phyloP scores from a whole-genome alignment of 1,140 invertebrate genomes.

The Drosophila truncata region DNA sequence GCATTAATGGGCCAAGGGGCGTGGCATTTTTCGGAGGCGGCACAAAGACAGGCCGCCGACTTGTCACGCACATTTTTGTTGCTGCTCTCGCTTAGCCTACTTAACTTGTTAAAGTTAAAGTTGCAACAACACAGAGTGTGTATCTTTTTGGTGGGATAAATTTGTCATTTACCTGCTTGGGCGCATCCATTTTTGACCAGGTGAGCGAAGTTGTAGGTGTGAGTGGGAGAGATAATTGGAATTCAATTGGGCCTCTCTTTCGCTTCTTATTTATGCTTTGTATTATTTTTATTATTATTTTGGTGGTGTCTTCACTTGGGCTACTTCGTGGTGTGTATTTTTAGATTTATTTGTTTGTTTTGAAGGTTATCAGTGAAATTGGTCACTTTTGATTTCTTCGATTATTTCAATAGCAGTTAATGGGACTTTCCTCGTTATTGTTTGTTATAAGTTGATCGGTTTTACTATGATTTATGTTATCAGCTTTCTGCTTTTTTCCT shows the following conservation, averaged over 20 bases:
- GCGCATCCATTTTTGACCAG: conserved; percentile 67
- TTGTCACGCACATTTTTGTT: conserved; percentile 70
- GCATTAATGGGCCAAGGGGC: conserved; percentile 49
- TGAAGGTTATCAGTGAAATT: conserved; percentile 46
- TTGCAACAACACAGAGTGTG: conserved; percentile 32
- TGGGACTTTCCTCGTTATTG: conserved; percentile 1
- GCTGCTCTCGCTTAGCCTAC: conserved; percentile 70
- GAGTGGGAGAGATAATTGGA: conserved; percentile 28
- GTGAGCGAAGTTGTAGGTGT: conserved; percentile 16
- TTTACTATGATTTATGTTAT: background rate
- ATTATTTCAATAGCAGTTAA: conserved; percentile 20
- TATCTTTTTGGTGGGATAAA: conserved; percentile 47
- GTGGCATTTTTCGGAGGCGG: conserved; percentile 51
- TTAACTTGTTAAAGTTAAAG: conserved; percentile 58
- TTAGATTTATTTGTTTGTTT: conserved; percentile 30
- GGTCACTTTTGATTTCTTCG: conserved; percentile 30
- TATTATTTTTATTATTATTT: conserved; percentile 15
- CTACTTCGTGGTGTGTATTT: conserved; percentile 43
- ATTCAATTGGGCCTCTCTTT: conserved; percentile 30
- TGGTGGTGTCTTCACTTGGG: conserved; percentile 38
- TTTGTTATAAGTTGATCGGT: background rate
- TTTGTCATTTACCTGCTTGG: conserved; percentile 75
- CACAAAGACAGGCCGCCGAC: conserved; percentile 71
- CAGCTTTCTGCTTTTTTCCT: conserved; percentile 3
- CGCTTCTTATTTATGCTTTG: conserved; percentile 8